Evolutionary conservation across 2,797 vertebrate species (phyloP).

Genomic region (Pangasius djambal): DNA sequence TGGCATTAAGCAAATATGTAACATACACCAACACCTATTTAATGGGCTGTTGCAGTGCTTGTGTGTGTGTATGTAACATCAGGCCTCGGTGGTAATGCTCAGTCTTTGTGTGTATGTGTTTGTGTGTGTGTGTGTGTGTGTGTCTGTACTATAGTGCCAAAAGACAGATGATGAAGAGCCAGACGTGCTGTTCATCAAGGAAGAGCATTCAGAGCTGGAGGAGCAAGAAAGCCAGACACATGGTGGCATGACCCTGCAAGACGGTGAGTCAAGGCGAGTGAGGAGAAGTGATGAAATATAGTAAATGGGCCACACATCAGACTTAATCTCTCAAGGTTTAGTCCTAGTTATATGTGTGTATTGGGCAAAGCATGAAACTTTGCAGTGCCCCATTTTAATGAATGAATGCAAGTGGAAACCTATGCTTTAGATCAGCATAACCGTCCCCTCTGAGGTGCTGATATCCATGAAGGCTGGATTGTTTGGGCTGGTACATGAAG

Average conservation of each 20-base stretch:
- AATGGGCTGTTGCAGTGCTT: neutral
- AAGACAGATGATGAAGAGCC: slow-evolving; percentile 64
- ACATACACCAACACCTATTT: neutral
- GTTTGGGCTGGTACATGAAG: neutral
- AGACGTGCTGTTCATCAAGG: slow-evolving; percentile 72
- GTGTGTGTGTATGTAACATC: slow-evolving; percentile 9
- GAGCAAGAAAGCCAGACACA: slow-evolving; percentile 44
- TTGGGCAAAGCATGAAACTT: neutral
- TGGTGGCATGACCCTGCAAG: slow-evolving; percentile 67
- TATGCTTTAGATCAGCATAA: neutral
- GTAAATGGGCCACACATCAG: neutral
- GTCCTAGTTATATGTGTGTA: neutral
- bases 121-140: slow-evolving; percentile 13
- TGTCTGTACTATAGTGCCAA: slow-evolving; percentile 49
- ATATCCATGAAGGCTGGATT: neutral
- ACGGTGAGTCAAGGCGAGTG: slow-evolving; percentile 65
- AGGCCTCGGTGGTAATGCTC: slow-evolving; percentile 35
- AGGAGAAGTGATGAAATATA: neutral
- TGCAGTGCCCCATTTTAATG: neutral
- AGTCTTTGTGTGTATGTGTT: slow-evolving; percentile 33
- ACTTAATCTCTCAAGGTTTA: neutral
- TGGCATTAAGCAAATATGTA: neutral
- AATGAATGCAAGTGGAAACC: neutral
- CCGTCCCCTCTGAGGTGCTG: neutral
- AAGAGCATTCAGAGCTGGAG: slow-evolving; percentile 64